Evolutionary conservation across 1,140 invertebrate species (phyloP), one percentile per base, ranked within the genome.

Genomic region (Vanessa atalanta): DNA sequence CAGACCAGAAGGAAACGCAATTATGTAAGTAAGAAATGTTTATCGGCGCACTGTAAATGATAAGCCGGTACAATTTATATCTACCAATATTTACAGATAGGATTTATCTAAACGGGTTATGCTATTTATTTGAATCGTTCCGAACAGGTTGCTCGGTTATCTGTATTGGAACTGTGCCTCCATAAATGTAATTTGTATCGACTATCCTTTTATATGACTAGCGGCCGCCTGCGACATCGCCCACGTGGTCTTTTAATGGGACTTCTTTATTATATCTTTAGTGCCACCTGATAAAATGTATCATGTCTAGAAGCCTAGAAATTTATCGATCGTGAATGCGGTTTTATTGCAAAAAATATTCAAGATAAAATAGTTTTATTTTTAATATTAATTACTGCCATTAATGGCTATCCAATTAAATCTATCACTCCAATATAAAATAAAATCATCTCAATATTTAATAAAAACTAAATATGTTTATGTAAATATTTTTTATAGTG

Each of bases 171-270:
- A 78, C 75, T 81, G 80, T 82, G 80, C 85, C 79, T 84, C 86
- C 79, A 90, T 88, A 90, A 90, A 90, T 81, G 86, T 89, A 87
- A 88, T 89, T 90, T 89, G 87, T 89, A 85, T 88, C 82, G 82
- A 79, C 79, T 87, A 71, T 75, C 74, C 57, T 75, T 63, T 70
- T 75, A 75, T 72, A 70, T 70, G 73, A 76, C 74, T 76, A 76
- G 69, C 74, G 65, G 50, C 74, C 64, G 68, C 73, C 74, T 51
- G 74, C 65, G 69, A 71, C 74, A 57, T 72, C 78, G 78, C 78
- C 78, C 78, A 79, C 78, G 74, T 68, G 48, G 31, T 37, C 69
- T 69, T 76, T 68, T 76, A 72, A 73, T 71, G 73, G 69, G 68
- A 70, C 65, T 67, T 74, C 69, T 74, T 65, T 73, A 71, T 76